Conservation (phyloP, 2,797 vertebrate genomes). For the Perodicticus potto region DNA sequence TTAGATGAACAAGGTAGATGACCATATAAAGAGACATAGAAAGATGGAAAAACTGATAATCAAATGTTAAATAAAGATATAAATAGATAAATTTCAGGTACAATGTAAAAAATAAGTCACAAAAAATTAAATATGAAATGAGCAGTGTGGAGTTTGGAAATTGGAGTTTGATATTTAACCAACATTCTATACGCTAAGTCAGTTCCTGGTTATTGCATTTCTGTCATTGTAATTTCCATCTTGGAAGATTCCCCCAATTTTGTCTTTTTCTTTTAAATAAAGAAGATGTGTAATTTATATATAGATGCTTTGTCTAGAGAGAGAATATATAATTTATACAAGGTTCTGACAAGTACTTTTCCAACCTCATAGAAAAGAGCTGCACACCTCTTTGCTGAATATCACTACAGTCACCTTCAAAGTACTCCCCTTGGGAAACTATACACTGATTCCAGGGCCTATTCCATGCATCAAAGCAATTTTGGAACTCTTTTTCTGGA, state of each 20-base stretch:
- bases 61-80: background rate
- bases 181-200: rapidly evolving
- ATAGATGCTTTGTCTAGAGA: background rate
- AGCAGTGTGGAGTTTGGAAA: background rate
- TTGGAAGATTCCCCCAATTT: background rate
- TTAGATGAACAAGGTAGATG: background rate
- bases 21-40: background rate
- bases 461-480: too few species aligned
- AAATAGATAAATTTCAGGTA: background rate
- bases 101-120: background rate
- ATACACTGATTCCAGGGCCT: too few species aligned
- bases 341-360: too few species aligned
- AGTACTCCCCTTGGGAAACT: too few species aligned
- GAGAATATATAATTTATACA: too few species aligned
- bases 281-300: background rate
- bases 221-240: background rate
- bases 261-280: background rate
- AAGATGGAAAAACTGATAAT: background rate
- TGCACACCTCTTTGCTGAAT: too few species aligned
- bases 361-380: too few species aligned
- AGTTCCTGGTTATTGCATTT: background rate
- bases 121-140: background rate
- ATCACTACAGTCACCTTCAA: too few species aligned
- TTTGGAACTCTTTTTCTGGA: too few species aligned
- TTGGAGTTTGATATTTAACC: too few species aligned